Evolutionary conservation across 2,888 invertebrate species (phyloP).

Genomic region (Sepioteuthis lessoniana): DNA sequence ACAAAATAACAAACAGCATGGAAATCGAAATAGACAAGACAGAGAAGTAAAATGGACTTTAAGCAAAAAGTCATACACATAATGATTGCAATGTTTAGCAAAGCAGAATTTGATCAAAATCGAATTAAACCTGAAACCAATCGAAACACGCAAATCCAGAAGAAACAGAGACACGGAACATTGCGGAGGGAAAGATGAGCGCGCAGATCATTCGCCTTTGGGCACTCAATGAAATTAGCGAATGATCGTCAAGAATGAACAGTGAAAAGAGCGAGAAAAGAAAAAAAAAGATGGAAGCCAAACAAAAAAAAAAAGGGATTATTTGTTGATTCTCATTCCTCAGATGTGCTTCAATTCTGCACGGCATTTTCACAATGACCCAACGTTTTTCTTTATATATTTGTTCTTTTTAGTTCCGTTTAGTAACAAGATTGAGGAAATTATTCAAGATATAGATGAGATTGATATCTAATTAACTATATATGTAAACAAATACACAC

Average conservation of each 20-base stretch:
- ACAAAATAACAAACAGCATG: background rate
- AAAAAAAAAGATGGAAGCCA: background rate
- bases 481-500: no score
- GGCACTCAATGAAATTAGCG: background rate
- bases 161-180: background rate
- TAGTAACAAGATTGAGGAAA: background rate
- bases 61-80: background rate
- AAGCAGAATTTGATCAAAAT: background rate
- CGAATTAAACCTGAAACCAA: background rate
- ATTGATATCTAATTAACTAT: background rate
- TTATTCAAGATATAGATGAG: background rate
- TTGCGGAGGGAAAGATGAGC: background rate
- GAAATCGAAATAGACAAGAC: background rate
- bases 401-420: background rate
- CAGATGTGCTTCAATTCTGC: background rate
- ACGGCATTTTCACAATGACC: background rate
- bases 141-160: background rate
- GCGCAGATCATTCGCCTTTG: background rate
- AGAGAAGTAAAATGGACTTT: background rate
- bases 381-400: background rate
- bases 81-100: background rate
- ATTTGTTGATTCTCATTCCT: background rate
- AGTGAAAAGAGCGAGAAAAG: background rate
- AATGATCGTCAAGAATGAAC: background rate
- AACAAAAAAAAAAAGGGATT: background rate